A percentile compares a stretch with the other conserved stretches of the same genome.
phyloP scores from a whole-genome alignment of 64 coral and sea anemone genomes.

The Stichodactyla helianthus region DNA sequence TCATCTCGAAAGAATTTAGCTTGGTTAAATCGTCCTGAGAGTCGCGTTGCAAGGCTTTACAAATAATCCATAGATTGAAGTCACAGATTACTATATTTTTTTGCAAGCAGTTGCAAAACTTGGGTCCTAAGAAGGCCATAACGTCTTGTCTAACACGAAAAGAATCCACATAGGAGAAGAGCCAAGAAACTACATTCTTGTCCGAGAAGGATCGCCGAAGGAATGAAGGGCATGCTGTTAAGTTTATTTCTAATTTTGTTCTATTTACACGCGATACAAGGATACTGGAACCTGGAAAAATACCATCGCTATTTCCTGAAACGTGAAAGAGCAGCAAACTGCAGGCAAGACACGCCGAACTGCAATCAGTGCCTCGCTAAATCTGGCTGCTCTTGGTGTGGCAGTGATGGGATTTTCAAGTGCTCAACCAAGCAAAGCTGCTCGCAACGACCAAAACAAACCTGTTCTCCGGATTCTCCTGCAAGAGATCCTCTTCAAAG shows the following conservation, averaged over 20 bases:
- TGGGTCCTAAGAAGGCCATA: neutral
- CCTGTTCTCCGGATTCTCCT: neutral
- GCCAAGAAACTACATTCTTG: neutral
- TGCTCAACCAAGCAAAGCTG: neutral
- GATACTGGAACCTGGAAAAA: neutral
- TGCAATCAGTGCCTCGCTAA: conserved; percentile 9
- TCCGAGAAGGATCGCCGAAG: neutral
- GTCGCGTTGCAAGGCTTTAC: neutral
- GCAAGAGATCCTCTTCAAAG: neutral
- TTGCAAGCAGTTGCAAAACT: no score
- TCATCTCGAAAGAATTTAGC: neutral
- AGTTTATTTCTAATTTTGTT: neutral
- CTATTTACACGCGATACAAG: neutral
- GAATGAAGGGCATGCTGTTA: neutral
- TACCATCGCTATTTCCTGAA: neutral
- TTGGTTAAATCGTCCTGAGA: neutral
- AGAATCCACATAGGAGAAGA: neutral
- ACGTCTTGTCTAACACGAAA: neutral
- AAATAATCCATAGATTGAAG: neutral
- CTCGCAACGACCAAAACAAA: neutral
- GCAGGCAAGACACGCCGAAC: neutral
- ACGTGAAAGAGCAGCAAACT: neutral
- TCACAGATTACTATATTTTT: neutral
- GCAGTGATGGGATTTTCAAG: neutral
- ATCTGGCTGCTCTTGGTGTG: conserved; percentile 1